Conservation (phyloP, 2,113 vertebrate genomes). For the Vidua chalybeata region DNA sequence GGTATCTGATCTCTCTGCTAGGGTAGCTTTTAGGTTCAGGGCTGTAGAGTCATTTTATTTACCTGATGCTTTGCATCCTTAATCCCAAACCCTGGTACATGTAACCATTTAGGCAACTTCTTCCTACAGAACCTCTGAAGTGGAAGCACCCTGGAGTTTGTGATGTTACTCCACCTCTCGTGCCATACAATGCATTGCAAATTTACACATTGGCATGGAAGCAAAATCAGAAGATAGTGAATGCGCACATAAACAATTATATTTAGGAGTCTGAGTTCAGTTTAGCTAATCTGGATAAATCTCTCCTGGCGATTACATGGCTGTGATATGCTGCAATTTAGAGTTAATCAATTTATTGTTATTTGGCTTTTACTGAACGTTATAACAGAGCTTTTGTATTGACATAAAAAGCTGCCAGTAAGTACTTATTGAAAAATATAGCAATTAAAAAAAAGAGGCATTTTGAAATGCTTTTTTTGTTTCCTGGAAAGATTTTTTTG, state of each 20-base stretch:
- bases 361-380: slow-evolving; percentile 3
- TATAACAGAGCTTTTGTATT: slow-evolving; percentile 12
- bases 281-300: background rate
- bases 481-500: background rate
- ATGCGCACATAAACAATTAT: background rate
- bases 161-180: background rate
- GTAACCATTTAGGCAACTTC: slow-evolving; percentile 7
- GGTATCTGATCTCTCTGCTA: background rate
- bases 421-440: background rate
- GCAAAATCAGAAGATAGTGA: background rate
- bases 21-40: background rate
- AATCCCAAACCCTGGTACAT: background rate
- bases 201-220: background rate
- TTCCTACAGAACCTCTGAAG: background rate
- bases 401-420: background rate
- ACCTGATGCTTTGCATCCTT: background rate
- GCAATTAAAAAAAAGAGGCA: background rate
- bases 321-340: slow-evolving; percentile 21
- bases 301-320: background rate
- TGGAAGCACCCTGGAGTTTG: background rate
- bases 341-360: slow-evolving; percentile 2
- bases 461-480: background rate
- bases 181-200: slow-evolving; percentile 25
- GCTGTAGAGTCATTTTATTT: background rate
- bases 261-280: background rate